Percentiles rank a stretch among this genome's conserved stretches.
Conservation (phyloP, 2,113 vertebrate species). For the Bos indicus region DNA sequence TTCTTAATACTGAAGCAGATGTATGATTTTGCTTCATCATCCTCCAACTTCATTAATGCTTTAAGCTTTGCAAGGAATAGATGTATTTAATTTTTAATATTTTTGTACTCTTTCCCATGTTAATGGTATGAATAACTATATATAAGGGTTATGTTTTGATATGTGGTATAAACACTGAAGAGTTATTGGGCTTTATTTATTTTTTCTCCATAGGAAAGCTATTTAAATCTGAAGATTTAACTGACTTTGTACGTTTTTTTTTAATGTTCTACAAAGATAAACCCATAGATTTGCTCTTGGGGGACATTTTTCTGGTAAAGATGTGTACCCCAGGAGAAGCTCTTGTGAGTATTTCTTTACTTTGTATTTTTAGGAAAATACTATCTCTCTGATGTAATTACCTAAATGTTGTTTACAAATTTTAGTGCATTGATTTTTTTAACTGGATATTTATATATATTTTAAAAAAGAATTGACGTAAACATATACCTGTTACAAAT, state of each 20-base stretch:
- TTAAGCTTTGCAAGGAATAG: neutral
- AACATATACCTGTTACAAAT: neutral
- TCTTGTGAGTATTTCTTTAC: slow-evolving; percentile 76
- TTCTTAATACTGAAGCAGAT: neutral
- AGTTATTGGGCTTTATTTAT: slow-evolving; percentile 46
- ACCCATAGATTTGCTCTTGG: slow-evolving; percentile 83
- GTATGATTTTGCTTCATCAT: neutral
- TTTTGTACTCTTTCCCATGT: neutral
- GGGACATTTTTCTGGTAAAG: slow-evolving; percentile 81
- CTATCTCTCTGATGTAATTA: neutral
- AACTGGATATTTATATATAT: neutral
- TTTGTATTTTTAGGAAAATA: slow-evolving; percentile 27
- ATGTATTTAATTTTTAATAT: neutral
- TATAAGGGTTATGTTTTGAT: neutral
- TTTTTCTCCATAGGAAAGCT: slow-evolving; percentile 80
- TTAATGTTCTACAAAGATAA: slow-evolving; percentile 87
- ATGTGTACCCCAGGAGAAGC: slow-evolving; percentile 77
- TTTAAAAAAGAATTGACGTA: neutral
- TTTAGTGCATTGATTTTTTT: neutral
- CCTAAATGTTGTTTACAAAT: neutral
- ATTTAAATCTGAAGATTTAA: slow-evolving; percentile 81
- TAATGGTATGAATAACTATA: neutral
- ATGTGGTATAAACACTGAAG: neutral
- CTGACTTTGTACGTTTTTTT: slow-evolving; percentile 79
- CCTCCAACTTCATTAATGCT: neutral